phyloP scores from a whole-genome alignment of 2,888 invertebrate species.

The Penaeus monodon region DNA sequence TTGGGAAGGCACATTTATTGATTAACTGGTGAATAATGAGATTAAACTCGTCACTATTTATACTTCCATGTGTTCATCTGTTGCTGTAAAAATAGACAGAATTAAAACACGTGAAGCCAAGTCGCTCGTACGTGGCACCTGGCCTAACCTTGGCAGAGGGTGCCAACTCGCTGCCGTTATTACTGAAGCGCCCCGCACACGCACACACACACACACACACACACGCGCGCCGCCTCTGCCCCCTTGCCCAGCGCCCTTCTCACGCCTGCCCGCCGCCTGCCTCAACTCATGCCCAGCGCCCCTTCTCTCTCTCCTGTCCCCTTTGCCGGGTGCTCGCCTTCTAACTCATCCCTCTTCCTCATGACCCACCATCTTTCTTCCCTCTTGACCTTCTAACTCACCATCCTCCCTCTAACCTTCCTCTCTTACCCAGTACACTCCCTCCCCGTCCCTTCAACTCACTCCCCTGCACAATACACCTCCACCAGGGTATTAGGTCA shows the following conservation, averaged over 20 bases:
- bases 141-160: not conserved
- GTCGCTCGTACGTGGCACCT: not conserved
- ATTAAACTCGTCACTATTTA: conserved; percentile 23
- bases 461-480: not conserved
- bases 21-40: not conserved
- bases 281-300: not conserved
- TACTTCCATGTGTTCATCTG: conserved; percentile 38
- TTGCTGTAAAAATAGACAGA: conserved; percentile 12
- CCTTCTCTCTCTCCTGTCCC: not conserved
- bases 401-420: not conserved
- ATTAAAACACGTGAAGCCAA: not conserved
- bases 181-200: not conserved
- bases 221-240: not conserved
- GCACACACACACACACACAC: conserved; percentile 12
- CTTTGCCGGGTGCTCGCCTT: not conserved
- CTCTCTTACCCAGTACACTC: not conserved
- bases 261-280: not conserved
- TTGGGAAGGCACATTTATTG: not conserved
- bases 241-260: not conserved
- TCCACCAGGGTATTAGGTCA: not conserved
- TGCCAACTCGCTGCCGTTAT: conserved; percentile 13
- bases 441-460: not conserved
- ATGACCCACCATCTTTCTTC: not conserved
- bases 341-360: not conserved
- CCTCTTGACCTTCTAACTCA: not conserved